Evolutionary conservation across 2,888 invertebrate genomes (phyloP).

Genomic region (Hanleya hanleyi): DNA sequence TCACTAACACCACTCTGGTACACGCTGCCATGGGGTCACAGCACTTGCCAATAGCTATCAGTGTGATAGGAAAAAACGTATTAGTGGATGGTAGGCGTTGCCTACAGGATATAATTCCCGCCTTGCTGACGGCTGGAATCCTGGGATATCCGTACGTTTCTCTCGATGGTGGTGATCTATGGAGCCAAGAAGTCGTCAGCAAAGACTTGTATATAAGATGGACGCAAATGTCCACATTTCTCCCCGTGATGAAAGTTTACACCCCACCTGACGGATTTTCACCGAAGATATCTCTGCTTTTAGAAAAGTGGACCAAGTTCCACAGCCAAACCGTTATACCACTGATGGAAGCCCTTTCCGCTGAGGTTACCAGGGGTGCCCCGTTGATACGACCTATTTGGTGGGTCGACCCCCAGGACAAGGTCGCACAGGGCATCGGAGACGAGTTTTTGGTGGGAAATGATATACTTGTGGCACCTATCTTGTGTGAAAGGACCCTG

Average conservation of each 20-base stretch:
- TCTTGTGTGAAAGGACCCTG: slow-evolving; percentile 51
- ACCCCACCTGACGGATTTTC: background rate
- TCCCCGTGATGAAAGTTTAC: slow-evolving; percentile 5
- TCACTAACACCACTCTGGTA: background rate
- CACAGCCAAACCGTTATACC: slow-evolving; percentile 3
- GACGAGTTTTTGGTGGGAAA: slow-evolving; percentile 63
- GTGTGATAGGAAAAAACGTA: background rate
- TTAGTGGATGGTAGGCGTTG: background rate
- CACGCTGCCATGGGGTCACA: background rate
- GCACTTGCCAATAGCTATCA: background rate
- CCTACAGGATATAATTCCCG: background rate
- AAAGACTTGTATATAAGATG: background rate
- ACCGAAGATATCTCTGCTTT: background rate
- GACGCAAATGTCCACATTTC: slow-evolving; percentile 6
- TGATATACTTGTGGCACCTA: slow-evolving; percentile 58
- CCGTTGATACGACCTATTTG: slow-evolving; percentile 60
- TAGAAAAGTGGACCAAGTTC: background rate
- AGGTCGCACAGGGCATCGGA: slow-evolving; percentile 42
- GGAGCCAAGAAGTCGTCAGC: background rate
- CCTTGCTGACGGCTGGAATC: background rate
- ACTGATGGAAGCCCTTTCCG: background rate
- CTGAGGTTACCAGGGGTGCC: slow-evolving; percentile 76
- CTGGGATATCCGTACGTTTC: slow-evolving; percentile 1
- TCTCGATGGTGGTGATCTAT: slow-evolving; percentile 1
- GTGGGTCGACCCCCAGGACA: slow-evolving; percentile 54